These are phyloP conservation scores for Apodemus agrarius DNA, from an alignment of 2,797 vertebrate genomes.

Conservation along the genomic window DNA sequence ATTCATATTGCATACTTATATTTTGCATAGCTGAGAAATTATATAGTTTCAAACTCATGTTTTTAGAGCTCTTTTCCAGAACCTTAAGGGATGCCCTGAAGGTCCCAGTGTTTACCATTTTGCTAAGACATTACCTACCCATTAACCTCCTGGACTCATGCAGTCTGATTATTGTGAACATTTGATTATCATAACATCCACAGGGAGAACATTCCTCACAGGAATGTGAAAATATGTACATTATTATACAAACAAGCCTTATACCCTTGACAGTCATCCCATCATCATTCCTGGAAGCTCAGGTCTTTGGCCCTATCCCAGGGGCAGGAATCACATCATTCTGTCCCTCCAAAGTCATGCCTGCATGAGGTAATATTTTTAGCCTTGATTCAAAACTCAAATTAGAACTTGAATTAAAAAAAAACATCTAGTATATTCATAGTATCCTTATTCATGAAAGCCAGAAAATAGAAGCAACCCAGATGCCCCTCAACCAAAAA, in stretches of 20 bases:
- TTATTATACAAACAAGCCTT: not conserved
- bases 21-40: not conserved
- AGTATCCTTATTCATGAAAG: not conserved
- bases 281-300: not conserved
- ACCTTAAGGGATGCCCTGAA: not conserved
- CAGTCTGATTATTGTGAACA: not conserved
- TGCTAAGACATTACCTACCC: not conserved
- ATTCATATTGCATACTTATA: not conserved
- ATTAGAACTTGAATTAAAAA: slow-evolving; percentile 14
- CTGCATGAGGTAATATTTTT: not conserved
- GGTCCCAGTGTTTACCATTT: not conserved
- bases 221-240: not conserved
- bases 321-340: not conserved
- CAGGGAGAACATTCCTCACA: not conserved
- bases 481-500: not conserved
- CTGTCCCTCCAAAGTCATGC: not conserved
- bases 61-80: not conserved
- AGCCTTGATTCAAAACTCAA: slow-evolving; percentile 26
- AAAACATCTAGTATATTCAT: not conserved
- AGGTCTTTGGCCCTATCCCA: not conserved
- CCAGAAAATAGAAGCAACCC: not conserved
- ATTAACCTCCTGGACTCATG: not conserved
- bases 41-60: not conserved
- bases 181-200: not conserved
- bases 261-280: not conserved